Evolutionary conservation across 1,140 invertebrate species (phyloP), one percentile per base, ranked within the genome.

Genomic region (Cyclina sinensis): DNA sequence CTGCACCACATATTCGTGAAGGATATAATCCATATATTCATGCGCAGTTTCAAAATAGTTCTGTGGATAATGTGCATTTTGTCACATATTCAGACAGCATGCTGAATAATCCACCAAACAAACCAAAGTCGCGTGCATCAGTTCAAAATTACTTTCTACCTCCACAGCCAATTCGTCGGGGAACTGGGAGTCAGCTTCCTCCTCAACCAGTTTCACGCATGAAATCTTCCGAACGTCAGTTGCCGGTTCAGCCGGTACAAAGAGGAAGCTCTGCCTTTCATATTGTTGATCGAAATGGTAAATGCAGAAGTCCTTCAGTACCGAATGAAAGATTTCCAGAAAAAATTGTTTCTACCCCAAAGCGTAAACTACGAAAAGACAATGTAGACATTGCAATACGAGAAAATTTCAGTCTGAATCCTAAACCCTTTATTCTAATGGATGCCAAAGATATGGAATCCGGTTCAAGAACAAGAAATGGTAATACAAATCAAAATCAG

Each of bases 341-440:
- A 39, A 73, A 37, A n/a, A 43, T 43, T 14, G 73, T 76, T 39
- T 51, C 73, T 16, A 51, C 57, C 3, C 39, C 79, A 14, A 68
- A 88, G 21, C 62, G 57, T n/a, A 85, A 84, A 24, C 76, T 51
- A 3, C 81, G 88, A 18, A 85, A 89, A 39, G 62, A 89, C 35
- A 74, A 54, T 39, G 89, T 70, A 51, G 89, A 91, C 18, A 70
- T 83, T 35, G 91, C 87, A 30, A 89, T 91, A 12, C 24, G 88
- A 18, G 91, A 92, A 2, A 92, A 92, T 70, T 92, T 92, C 24
- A 88, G 70, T n/a, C 24, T 76, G 24, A 90, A 88, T 82, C 46
- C 82, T 46, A 88, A 65, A 86, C 85, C 85, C 4, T 89, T 90
- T 78, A 57, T 89, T n/a, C 4, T 82, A 27, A 59, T 65, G 27